Evolutionary conservation across 2,113 vertebrate genomes (phyloP), one percentile per base, ranked within the genome.

Genomic region (Sterna hirundo): DNA sequence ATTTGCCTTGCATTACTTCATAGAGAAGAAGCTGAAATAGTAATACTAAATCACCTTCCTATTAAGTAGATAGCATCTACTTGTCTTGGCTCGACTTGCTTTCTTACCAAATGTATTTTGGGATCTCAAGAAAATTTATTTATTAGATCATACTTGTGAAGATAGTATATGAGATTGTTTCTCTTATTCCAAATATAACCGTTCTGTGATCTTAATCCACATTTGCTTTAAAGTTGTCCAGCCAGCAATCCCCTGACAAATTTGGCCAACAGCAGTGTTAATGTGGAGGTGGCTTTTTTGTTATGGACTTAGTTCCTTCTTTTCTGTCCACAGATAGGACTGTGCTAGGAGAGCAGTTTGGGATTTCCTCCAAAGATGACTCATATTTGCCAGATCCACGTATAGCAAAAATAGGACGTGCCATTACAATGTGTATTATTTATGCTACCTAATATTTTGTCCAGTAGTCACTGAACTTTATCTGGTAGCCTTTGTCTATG

Each of bases 331-430:
- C 68, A 81, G 76, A 5, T 30, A 5, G 1, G 42, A 13, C 36
- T 60, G 47, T 85, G 52, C n/a, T 25, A 22, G 79, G 46, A 83
- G 46, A 92, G 25, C 55, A 46, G 25, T 29, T 87, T 46, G 70
- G 83, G 49, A 44, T 79, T 91, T 95, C 70, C 78, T 94, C 74
- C 81, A 27, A 9, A 83, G 23, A 3, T 87, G 78, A 85, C 44
- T 91, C 78, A 36, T 5, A 3, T 69, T 91, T 93, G 70, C 62
- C 84, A 94, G 23, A 38, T 64, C 34, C 47, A 87, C 7, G 1
- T 82, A 20, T 1, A 61, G 70, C 74, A 87, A 69, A 75, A 44
- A 6, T 5, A 81, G 81, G 23, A 32, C 23, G 4, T 29, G 62
- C 42, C 11, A 2, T 49, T 52, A 23, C 32, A 36, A 1, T 30